Base-by-base conservation (phyloP, 2,113 vertebrate species). In the Rousettus leschenaultii region DNA sequence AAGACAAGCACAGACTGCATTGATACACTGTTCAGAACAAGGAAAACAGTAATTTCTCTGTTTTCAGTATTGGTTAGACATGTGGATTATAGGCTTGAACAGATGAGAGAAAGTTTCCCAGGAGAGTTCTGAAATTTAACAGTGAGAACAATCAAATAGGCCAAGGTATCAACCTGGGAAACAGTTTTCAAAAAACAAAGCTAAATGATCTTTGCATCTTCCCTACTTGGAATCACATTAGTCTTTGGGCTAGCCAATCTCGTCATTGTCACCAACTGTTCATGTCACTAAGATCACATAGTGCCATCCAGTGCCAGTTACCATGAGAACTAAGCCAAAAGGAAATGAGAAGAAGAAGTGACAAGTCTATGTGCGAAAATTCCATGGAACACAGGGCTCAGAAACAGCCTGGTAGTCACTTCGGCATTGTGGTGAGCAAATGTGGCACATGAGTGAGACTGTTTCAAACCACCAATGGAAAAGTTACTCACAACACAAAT, bases 331-430 rank as follows among this genome's bases (percentile, higher is more conserved):
- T 5, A 79, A 59, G 22, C 43, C 71, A 75, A 43, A 83, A 61
- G 90, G 59, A 91, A 94, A 61, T 10, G 24, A 70, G 24, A 77
- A 71, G 3, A 40, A 91, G 45, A 89, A 74, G 57, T n/a, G 61
- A 28, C 26, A 7, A 2, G 8, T 55, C 13, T 26, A 51, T 8
- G 86, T 75, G 53, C 1, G 1, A 86, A 95, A 45, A 21, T 80
- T 75, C 55, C 65, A n/a, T 35, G 30, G 57, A 92, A 84, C n/a
- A 24, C 21, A 35, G 16, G 26, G 16, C 78, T 86, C 77, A 89
- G 33, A 65, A 51, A 75, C 5, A 7, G 24, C 0, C 4, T 5
- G 6, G 55, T 4, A n/a, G 15, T 8, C 22, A 45, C 4, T 0
- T 66, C 45, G 33, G 24, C 45, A 19, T 0, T n/a, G 71, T 43